Evolutionary conservation across 2,797 vertebrate species (phyloP), one percentile per base, ranked within the genome.

Genomic region (Linurgus olivaceus): DNA sequence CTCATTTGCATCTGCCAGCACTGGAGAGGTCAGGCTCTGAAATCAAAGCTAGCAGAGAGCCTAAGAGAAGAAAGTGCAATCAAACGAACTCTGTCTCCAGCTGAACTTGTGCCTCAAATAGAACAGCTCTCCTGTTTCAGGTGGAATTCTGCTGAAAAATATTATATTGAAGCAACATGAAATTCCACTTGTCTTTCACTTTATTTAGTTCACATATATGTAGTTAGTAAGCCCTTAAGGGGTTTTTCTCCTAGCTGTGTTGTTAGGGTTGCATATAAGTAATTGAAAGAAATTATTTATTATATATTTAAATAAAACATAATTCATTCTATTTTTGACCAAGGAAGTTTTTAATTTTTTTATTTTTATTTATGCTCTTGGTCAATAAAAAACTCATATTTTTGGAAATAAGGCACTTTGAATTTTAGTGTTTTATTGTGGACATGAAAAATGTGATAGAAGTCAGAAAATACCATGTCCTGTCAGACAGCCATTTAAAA

Each of bases 91-190:
- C 8, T 29, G 23, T 63, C 50, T 74, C 44, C 2, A 0, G 83
- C 52, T 88, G 73, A 86, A 66, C 37, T 80, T 0, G 0, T 68
- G 25, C n/a, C 63, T 75, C 1, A 0, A 35, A 70, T 8, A 78
- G 47, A 85, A 57, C 63, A 74, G 50, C 42, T 74, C 17, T 83
- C 55, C 50, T 72, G 10, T 61, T 79, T 82, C 40, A 63, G 26
- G 47, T 79, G 65, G 72, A 83, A 65, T 91, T 94, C 52, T 88
- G 23, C 26, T 59, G 42, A 65, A 57, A 94, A 79, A 70, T 29
- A 35, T 21, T 52, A 26, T n/a, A 13, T 18, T 59, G 38, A 76
- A 91, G 52, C 8, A 81, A 73, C 81, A 73, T 23, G 40, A 87
- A 19, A 37, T 58, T 92, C 42, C 62, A 62, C 59, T 76, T 66